Evolutionary conservation across 2,797 vertebrate genomes (phyloP).

Genomic region (Nannoperca obscura): DNA sequence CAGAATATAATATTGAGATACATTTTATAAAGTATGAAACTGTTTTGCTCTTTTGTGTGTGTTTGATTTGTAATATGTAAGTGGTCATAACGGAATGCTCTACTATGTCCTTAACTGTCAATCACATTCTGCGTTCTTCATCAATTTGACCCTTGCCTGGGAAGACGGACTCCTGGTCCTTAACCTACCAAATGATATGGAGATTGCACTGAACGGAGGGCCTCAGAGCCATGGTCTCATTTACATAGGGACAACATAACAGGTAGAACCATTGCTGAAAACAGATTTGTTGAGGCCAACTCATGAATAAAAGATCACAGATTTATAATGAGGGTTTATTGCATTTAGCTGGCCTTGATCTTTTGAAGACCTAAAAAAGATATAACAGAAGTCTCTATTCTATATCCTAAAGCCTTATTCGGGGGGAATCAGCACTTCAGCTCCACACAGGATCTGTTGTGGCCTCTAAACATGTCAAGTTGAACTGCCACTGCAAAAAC

Average conservation of each 20-base stretch:
- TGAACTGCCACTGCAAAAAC: conserved; percentile 12
- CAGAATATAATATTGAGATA: not conserved
- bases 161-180: conserved; percentile 43
- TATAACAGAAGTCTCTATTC: conserved; percentile 10
- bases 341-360: conserved; percentile 71
- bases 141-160: conserved; percentile 38
- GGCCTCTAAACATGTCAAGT: conserved; percentile 16
- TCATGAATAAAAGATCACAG: conserved; percentile 82
- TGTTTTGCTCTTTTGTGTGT: not conserved
- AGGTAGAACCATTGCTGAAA: conserved; percentile 72
- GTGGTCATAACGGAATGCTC: conserved; percentile 8
- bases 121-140: conserved; percentile 45
- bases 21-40: not conserved
- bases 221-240: conserved; percentile 69
- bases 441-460: not conserved
- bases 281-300: conserved; percentile 74
- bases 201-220: conserved; percentile 71
- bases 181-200: conserved; percentile 75
- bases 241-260: conserved; percentile 78
- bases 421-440: conserved; percentile 9
- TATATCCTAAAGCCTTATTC: conserved; percentile 21
- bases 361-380: conserved; percentile 49
- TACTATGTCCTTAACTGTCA: conserved; percentile 37
- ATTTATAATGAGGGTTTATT: conserved; percentile 71
- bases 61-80: conserved; percentile 6